Evolutionary conservation across 2,797 vertebrate species (phyloP), one percentile per base, ranked within the genome.

Genomic region (Myotis daubentonii): DNA sequence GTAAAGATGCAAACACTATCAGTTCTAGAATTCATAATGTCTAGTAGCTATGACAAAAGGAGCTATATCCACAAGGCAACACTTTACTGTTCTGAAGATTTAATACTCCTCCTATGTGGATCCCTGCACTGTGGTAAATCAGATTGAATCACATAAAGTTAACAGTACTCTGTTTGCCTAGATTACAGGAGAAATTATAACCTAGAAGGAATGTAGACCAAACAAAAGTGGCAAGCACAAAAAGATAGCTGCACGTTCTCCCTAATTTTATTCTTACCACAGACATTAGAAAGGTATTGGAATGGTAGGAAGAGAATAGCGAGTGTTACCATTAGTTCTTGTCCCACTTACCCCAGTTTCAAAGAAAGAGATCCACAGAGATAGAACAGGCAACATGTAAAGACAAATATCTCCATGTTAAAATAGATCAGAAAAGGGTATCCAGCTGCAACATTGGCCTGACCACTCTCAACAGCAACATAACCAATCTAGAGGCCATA

Each of bases 131-230:
- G 10, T 85, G 22, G 36, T 75, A 55, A 87, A 71, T 75, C 38
- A 60, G 17, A 84, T 44, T 41, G 41, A 75, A 89, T 47, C n/a
- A 78, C 74, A 82, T 7, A 79, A 90, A n/a, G n/a, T 28, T 84
- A n/a, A 62, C n/a, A 70, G 57, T 36, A 75, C 33, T 79, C 22
- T 57, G 62, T 80, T 89, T 94, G 49, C 4, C 80, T 83, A 80
- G 33, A 19, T 87, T 84, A 49, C 19, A 94, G 9, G 55, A 79
- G 70, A 89, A 83, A 55, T 90, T 87, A 95, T 75, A 38, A 83
- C 47, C 60, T 75, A 84, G 28, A 91, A 93, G 19, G 10, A 49
- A 49, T 36, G 17, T 71, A 91, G 23, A 53, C n/a, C 33, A 83
- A 72, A 25, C 41, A 79, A 80, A 87, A 49, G 62, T 20, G 30